A percentile compares a stretch with the other conserved stretches of the same genome.
These are phyloP conservation scores for Drosophila borborema DNA, from an alignment of 2,888 invertebrate genomes.

Conservation along the genomic window DNA sequence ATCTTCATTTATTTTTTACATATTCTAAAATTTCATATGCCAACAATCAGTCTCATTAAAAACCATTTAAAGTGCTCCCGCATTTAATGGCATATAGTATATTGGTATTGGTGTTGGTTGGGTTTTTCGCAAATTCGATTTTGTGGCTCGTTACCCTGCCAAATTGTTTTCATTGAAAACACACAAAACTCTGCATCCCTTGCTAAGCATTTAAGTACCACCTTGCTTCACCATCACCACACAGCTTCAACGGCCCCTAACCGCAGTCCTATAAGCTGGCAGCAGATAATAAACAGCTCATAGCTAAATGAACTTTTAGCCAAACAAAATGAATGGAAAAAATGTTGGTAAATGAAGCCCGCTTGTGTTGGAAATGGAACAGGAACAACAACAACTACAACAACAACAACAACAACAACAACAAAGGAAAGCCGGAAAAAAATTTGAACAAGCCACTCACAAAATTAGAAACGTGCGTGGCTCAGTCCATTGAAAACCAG, in stretches of 20 bases:
- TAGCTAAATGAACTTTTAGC: slow-evolving; percentile 71
- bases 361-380: slow-evolving; percentile 24
- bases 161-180: slow-evolving; percentile 52
- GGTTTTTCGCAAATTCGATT: slow-evolving; percentile 34
- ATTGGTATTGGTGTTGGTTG: slow-evolving; percentile 14
- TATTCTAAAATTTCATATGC: too few species aligned
- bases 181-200: slow-evolving; percentile 17
- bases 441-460: slow-evolving; percentile 75
- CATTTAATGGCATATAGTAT: slow-evolving; percentile 3
- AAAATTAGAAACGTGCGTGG: slow-evolving; percentile 78
- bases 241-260: background rate
- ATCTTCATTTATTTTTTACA: background rate
- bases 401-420: background rate
- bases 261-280: slow-evolving; percentile 51
- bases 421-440: slow-evolving; percentile 17
- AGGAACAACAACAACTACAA: background rate
- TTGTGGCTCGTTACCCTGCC: slow-evolving; percentile 43
- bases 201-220: slow-evolving; percentile 38
- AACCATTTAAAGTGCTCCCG: background rate
- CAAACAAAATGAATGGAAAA: slow-evolving; percentile 54
- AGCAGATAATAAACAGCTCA: slow-evolving; percentile 75
- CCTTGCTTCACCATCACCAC: background rate
- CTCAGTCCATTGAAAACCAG: slow-evolving; percentile 41
- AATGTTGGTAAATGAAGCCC: slow-evolving; percentile 58
- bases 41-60: background rate